Evolutionary conservation across 2,113 vertebrate species (phyloP).

Genomic region (Tragelaphus buxtoni): DNA sequence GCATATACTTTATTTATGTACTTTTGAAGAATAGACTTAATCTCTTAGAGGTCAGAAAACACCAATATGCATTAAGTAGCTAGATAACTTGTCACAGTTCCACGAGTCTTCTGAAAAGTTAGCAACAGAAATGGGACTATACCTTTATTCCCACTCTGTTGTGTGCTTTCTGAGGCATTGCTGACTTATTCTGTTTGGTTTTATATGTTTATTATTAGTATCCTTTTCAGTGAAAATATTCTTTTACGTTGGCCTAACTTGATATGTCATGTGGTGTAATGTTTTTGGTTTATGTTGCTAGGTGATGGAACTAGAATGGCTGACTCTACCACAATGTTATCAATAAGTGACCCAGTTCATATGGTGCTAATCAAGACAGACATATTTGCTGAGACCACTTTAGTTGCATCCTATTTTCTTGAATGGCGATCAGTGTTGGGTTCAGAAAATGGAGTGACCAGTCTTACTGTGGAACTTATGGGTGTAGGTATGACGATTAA

Average conservation of each 20-base stretch:
- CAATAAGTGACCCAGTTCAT: conserved; percentile 94
- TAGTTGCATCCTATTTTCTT: conserved; percentile 94
- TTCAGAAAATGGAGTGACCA: conserved; percentile 85
- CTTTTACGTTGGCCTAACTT: not conserved
- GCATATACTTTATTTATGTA: not conserved
- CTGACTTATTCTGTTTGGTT: conserved; percentile 10
- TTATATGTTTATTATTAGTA: not conserved
- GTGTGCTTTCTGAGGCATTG: not conserved
- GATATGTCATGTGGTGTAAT: not conserved
- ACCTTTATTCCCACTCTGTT: not conserved
- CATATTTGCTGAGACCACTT: conserved; percentile 88
- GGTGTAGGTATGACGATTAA: conserved; percentile 91
- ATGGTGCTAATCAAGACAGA: conserved; percentile 95
- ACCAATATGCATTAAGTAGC: not conserved
- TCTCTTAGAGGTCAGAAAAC: not conserved
- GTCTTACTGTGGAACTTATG: conserved; percentile 90
- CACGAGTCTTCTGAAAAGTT: not conserved
- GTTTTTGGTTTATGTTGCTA: conserved; percentile 73
- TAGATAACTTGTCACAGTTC: not conserved
- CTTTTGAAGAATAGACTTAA: not conserved
- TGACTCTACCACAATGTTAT: conserved; percentile 92
- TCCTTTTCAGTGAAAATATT: conserved; percentile 6
- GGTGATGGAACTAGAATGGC: conserved; percentile 93
- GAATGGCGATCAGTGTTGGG: conserved; percentile 94
- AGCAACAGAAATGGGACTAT: not conserved